Base-by-base conservation (phyloP, 2,888 invertebrate genomes). In the Timandra comae region DNA sequence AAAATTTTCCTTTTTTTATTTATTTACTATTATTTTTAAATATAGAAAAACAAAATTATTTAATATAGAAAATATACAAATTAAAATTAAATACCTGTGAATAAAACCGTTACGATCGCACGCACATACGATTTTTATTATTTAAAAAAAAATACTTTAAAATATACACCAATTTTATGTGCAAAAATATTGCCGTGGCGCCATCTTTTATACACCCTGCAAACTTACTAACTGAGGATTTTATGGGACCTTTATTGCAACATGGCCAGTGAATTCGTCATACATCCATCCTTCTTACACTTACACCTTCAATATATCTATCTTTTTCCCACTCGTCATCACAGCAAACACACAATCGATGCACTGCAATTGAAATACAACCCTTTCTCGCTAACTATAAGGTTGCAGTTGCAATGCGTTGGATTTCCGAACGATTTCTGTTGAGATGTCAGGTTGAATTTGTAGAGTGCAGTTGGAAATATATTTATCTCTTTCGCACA, bases 361-460 rank as follows among this genome's bases (percentile, higher is more conserved):
- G 69, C 67, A 67, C 29, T 39, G 35, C 67, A 62, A 61, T 59
- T 59, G 48, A 77, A 78, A 76, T 62, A 62, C 65, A 74, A 70
- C 80, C 62, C 67, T 82, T 64, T 47, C 29, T 0, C 30, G 11
- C 20, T 43, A 2, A 33, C 35, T 41, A 69, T 85, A 85, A 75
- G 78, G 80, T 68, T 82, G 84, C 82, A 85, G 56, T 75, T 80
- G 74, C 70, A 80, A 69, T 79, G 72, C 67, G 63, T 61, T 61
- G 56, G 35, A 54, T 46, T 59, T 39, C 39, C 50, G 50, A 56
- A 63, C 31, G 56, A 62, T 63, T 68, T 56, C 50, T 55, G 54
- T 56, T 61, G 66, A 67, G 59, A 74, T 69, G 61, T 59, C 66
- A 69, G 70, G 65, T 67, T 63, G 56, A 53, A 47, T 40, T 41